Conservation (phyloP, 2,113 vertebrate species). For the Syrmaticus mikado region DNA sequence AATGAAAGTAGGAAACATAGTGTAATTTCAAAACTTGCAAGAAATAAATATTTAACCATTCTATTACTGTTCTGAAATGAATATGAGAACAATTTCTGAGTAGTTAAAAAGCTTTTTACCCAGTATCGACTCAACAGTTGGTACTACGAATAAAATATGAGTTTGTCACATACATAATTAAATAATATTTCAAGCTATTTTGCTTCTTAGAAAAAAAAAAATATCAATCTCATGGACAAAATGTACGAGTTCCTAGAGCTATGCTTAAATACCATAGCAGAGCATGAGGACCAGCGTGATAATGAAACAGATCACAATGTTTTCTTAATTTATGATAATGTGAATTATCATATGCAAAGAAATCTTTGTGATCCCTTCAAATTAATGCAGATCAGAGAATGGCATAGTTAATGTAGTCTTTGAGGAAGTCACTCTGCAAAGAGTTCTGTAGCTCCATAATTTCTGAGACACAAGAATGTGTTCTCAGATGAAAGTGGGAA, state of each 20-base stretch:
- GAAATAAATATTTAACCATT: constrained; percentile 76
- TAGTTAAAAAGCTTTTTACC: constrained; percentile 39
- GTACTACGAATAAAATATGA: background rate
- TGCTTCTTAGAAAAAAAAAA: constrained; percentile 18
- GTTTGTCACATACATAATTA: constrained; percentile 8
- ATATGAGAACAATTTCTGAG: constrained; percentile 50
- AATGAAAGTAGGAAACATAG: constrained; percentile 61
- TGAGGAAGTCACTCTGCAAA: constrained; percentile 53
- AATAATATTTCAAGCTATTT: constrained; percentile 54
- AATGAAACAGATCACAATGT: constrained; percentile 37
- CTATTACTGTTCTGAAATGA: constrained; percentile 64
- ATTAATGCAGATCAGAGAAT: constrained; percentile 25
- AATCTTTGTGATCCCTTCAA: constrained; percentile 23
- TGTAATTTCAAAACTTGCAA: constrained; percentile 55
- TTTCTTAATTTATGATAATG: constrained; percentile 40
- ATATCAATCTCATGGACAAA: background rate
- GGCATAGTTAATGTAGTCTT: constrained; percentile 50
- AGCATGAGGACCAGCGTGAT: background rate
- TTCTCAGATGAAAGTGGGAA: constrained; percentile 20
- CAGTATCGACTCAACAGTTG: constrained; percentile 19
- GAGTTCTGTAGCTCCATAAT: constrained; percentile 20
- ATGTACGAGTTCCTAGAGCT: background rate
- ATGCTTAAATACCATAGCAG: constrained; percentile 37
- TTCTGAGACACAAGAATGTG: constrained; percentile 5
- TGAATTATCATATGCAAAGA: constrained; percentile 36